Base-by-base conservation (phyloP, 2,888 invertebrate genomes). In the Sphaerophoria rueppellii region DNA sequence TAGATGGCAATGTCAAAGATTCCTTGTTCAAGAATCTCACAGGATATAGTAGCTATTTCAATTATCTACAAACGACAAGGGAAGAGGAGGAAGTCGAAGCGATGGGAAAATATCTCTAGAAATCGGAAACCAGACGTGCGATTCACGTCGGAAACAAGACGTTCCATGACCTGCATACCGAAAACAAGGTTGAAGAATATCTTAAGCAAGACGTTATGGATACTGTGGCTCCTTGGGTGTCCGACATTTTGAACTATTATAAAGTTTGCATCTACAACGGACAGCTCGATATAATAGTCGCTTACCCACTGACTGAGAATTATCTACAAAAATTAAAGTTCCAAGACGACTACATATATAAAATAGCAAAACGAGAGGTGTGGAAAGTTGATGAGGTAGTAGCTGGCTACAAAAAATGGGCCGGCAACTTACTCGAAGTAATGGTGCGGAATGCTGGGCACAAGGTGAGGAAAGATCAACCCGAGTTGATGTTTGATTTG, bases 281-380 rank as follows among this genome's bases (percentile, higher is more conserved):
- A 0, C 98, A 98, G 89, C 90, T 98, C 86, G 98, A 98, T 90
- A 95, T 98, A 12, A 97, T 98, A 86, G 96, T 98, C 0, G 97
- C 97, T 0, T 97, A 97, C 91, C 97, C 97, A 0, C 90, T 97
- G 65, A 98, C 98, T 0, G 93, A 95, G 14, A 96, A 95, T 89
- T 97, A 96, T 90, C 91, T 98, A 37, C 93, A 93, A 86, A 93
- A 94, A 63, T 92, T 97, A 0, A 93, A 95, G 55, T 97, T 97
- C 92, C 93, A 92, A 32, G 95, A 93, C 0, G 92, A 95, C 0
- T 93, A 93, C 5, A 93, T 94, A 2, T 97, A 96, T 90, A 94
- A 94, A 88, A 92, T 92, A 1, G 95, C 96, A 0, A 92, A 93
- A 57, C 93, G 96, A 50, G 93, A 94, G 81, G 92, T 95, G 63